Conservation (phyloP, 2,888 invertebrate genomes). For the Pristionchus entomophagus region DNA sequence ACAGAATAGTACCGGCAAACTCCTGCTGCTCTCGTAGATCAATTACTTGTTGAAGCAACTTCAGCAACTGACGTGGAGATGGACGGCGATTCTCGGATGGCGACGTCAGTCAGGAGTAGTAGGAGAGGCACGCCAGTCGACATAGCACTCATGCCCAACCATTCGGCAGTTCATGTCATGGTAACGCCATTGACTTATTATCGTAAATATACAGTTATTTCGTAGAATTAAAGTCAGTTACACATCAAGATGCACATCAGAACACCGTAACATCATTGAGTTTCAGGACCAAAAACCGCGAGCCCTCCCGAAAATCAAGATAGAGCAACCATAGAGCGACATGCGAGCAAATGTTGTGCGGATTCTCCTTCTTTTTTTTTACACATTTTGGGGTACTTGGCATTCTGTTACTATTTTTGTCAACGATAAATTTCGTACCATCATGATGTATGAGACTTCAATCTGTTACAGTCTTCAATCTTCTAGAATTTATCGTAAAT, state of each 20-base stretch:
- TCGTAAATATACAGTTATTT: neutral
- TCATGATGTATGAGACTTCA: too few relatives aligned
- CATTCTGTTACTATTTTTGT: too few relatives aligned
- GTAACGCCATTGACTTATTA: neutral
- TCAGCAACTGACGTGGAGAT: slow-evolving; percentile 19
- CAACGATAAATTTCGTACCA: too few relatives aligned
- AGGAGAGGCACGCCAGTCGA: slow-evolving; percentile 24
- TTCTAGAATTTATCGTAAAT: too few relatives aligned
- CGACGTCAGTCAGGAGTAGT: neutral
- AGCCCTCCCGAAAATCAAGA: neutral
- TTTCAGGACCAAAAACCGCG: neutral
- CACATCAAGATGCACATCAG: neutral
- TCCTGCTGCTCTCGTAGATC: too few relatives aligned
- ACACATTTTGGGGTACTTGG: too few relatives aligned
- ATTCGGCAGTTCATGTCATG: neutral
- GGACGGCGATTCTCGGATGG: slow-evolving; percentile 33
- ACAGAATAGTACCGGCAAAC: too few relatives aligned
- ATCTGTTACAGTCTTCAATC: too few relatives aligned
- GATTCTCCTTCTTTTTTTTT: too few relatives aligned
- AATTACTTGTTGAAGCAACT: neutral
- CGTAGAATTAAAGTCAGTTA: neutral
- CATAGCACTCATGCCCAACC: slow-evolving; percentile 2
- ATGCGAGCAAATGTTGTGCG: too few relatives aligned
- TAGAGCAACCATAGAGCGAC: slow-evolving; percentile 7
- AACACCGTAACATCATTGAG: neutral